Conservation (phyloP, 2,797 vertebrate species). For the Hylomyscus alleni region DNA sequence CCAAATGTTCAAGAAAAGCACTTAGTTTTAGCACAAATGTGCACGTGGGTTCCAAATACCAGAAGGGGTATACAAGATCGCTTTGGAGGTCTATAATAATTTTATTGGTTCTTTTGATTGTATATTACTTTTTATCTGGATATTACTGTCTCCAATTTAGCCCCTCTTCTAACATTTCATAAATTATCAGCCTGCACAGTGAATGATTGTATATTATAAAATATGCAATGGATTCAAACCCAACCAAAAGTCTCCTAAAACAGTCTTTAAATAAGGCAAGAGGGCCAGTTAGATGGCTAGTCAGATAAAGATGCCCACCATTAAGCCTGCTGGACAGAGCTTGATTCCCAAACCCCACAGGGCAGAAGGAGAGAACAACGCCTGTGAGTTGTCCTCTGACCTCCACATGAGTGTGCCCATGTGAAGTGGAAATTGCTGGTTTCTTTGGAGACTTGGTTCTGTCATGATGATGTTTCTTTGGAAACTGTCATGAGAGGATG, state of each 20-base stretch:
- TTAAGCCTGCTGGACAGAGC: neutral
- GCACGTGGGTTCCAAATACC: neutral
- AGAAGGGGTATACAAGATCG: neutral
- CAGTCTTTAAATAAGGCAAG: neutral
- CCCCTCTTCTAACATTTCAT: neutral
- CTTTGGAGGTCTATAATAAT: constrained; percentile 15
- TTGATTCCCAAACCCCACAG: neutral
- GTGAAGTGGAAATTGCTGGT: neutral
- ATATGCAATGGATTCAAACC: neutral
- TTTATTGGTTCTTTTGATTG: neutral
- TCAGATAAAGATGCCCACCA: neutral
- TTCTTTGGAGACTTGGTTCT: neutral
- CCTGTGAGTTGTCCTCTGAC: neutral
- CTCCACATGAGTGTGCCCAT: too few relatives aligned
- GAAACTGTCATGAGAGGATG: neutral
- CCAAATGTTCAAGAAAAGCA: constrained; percentile 25
- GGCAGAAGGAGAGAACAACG: neutral
- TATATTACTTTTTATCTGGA: neutral
- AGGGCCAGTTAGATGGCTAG: neutral
- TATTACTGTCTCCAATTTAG: neutral
- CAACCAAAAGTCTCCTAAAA: neutral
- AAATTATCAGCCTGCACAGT: neutral
- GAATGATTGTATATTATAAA: neutral
- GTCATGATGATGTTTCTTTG: neutral
- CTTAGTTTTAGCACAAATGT: constrained; percentile 25